Evolutionary conservation across 2,888 invertebrate genomes (phyloP).

Genomic region (Acronicta psi): DNA sequence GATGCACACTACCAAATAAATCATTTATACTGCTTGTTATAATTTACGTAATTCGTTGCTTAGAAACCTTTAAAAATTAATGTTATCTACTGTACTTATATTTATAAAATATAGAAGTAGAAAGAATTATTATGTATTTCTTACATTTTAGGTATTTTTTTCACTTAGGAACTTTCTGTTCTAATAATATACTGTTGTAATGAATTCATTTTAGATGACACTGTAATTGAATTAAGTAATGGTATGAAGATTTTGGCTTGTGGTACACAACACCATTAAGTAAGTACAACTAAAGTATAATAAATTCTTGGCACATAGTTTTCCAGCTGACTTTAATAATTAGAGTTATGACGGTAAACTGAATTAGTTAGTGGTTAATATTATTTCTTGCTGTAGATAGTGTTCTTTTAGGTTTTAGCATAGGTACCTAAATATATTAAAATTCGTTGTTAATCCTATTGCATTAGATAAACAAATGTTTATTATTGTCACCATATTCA

Average conservation of each 20-base stretch:
- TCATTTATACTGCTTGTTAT: slow-evolving; percentile 66
- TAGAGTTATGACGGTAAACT: too few relatives aligned
- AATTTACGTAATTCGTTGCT: slow-evolving; percentile 84
- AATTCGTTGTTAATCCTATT: slow-evolving; percentile 58
- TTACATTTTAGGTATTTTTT: slow-evolving; percentile 76
- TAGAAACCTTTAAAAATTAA: slow-evolving; percentile 84
- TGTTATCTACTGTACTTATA: slow-evolving; percentile 81
- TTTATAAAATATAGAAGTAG: slow-evolving; percentile 74
- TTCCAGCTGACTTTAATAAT: slow-evolving; percentile 6
- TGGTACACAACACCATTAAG: slow-evolving; percentile 22
- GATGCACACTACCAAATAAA: slow-evolving; percentile 51
- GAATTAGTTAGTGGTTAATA: not conserved
- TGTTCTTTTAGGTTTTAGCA: slow-evolving; percentile 27
- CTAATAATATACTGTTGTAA: slow-evolving; percentile 74
- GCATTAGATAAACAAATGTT: slow-evolving; percentile 75
- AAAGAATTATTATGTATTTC: slow-evolving; percentile 72
- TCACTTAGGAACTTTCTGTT: slow-evolving; percentile 85
- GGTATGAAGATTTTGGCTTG: slow-evolving; percentile 5
- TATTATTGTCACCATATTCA: slow-evolving; percentile 84
- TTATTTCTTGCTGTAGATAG: slow-evolving; percentile 22
- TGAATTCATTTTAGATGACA: slow-evolving; percentile 18
- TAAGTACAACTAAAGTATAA: slow-evolving; percentile 52
- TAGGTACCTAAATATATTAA: slow-evolving; percentile 40
- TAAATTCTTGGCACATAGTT: slow-evolving; percentile 24
- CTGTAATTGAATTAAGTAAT: slow-evolving; percentile 1